Evolutionary conservation across 2,113 vertebrate genomes (phyloP), one percentile per base, ranked within the genome.

Genomic region (Semicossyphus pulcher): DNA sequence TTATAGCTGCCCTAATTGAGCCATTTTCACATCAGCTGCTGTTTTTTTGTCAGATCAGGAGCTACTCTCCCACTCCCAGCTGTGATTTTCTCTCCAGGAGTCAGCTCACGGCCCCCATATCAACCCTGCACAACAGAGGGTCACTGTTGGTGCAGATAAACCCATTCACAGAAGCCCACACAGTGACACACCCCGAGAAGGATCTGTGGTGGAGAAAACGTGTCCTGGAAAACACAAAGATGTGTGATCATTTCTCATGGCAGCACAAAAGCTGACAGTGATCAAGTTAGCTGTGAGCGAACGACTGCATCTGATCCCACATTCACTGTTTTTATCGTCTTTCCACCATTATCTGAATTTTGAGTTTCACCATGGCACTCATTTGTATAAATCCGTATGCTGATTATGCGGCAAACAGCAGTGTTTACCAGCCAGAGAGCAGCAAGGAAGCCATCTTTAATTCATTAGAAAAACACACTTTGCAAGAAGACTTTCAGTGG

Each of bases 391-490:
- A 92, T 91, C 86, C 82, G 81, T 84, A 90, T 89, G 87, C 84
- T 90, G 86, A 93, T 93, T 84, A 92, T 90, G 88, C 76, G 58
- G 89, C 81, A 88, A 89, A 88, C 83, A 59, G 84, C 84, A 71
- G 87, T 93, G 89, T 93, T 93, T 92, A 93, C 87, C 86, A 90
- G 80, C 73, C 85, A 82, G 75, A 74, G 87, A 87, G 81, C 84
- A 87, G 81, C 84, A 78, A 85, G 84, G 84, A 86, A 91, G 83
- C 87, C 86, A 92, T 93, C 88, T 93, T 94, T 93, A 93, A 93
- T 93, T 93, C 90, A 93, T 93, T 93, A 92, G 89, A 89, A 93
- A 93, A 92, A 89, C 87, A 89, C 80, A 90, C 78, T 90, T 93
- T 79, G 78, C 68, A 62, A 86, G 72, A 92, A 88, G 83, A 89